Evolutionary conservation across 2,888 invertebrate species (phyloP).

Genomic region (Drosophila stalkeri): DNA sequence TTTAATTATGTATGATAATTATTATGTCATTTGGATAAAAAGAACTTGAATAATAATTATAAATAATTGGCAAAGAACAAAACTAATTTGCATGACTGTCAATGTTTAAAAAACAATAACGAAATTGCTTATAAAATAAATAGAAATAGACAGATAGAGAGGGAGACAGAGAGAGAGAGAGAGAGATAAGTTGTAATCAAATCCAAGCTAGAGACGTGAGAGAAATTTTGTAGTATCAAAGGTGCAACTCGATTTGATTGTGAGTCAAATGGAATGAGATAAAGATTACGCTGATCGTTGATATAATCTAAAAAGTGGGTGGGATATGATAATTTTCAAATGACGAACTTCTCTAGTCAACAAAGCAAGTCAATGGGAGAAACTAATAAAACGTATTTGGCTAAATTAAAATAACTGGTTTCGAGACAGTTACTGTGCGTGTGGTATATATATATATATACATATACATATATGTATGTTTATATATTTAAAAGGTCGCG

Average conservation of each 20-base stretch:
- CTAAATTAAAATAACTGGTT: slow-evolving; percentile 33
- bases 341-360: slow-evolving; percentile 9
- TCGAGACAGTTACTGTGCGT: slow-evolving; percentile 15
- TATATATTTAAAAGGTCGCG: slow-evolving; percentile 41
- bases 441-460: neutral
- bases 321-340: slow-evolving; percentile 18
- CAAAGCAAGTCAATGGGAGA: slow-evolving; percentile 16
- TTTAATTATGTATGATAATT: slow-evolving; percentile 2
- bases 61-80: slow-evolving; percentile 12
- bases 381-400: slow-evolving; percentile 7
- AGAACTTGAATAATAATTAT: slow-evolving; percentile 13
- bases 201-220: neutral
- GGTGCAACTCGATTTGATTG: neutral
- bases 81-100: slow-evolving; percentile 2
- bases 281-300: slow-evolving; percentile 5
- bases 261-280: neutral
- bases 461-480: neutral
- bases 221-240: neutral
- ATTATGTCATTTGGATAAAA: slow-evolving; percentile 6
- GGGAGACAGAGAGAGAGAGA: no score
- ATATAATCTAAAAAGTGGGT: slow-evolving; percentile 8
- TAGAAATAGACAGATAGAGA: no score
- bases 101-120: neutral
- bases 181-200: neutral
- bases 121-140: neutral